phyloP scores from a whole-genome alignment of 2,113 vertebrate species.

The Stercorarius parasiticus region DNA sequence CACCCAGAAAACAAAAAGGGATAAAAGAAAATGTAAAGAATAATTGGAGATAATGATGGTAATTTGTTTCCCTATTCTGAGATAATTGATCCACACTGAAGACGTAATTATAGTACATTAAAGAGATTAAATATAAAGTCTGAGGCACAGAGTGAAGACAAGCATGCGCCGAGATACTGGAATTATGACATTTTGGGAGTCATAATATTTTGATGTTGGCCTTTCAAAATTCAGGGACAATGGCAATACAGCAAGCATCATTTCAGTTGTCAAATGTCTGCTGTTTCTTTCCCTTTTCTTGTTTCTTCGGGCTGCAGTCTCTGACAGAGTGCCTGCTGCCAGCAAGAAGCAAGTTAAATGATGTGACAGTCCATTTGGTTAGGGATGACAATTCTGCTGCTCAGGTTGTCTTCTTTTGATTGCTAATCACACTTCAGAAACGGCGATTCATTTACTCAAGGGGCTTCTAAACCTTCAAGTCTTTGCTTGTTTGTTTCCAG shows the following conservation, averaged over 20 bases:
- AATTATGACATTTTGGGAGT: conserved; percentile 70
- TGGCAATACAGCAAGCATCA: neutral
- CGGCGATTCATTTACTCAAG: neutral
- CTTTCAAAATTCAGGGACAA: conserved; percentile 60
- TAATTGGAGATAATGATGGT: conserved; percentile 69
- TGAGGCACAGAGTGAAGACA: conserved; percentile 48
- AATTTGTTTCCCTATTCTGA: conserved; percentile 75
- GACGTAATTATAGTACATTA: conserved; percentile 69
- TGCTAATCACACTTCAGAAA: conserved; percentile 13
- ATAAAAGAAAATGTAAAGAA: conserved; percentile 68
- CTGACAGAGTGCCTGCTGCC: conserved; percentile 35
- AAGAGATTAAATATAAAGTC: conserved; percentile 70
- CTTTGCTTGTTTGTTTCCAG: conserved; percentile 1
- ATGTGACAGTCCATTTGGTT: conserved; percentile 13
- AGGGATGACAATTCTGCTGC: neutral
- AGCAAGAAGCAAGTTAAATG: neutral
- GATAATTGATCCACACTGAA: conserved; percentile 73
- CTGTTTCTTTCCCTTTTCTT: neutral
- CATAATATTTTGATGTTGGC: conserved; percentile 73
- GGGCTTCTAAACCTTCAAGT: neutral
- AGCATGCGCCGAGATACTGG: conserved; percentile 33
- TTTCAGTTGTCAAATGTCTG: conserved; percentile 7
- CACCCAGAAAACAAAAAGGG: neutral
- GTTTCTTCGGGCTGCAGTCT: neutral
- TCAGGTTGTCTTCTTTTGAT: neutral